phyloP scores from a whole-genome alignment of 2,113 vertebrate species.

The Thomomys bottae region DNA sequence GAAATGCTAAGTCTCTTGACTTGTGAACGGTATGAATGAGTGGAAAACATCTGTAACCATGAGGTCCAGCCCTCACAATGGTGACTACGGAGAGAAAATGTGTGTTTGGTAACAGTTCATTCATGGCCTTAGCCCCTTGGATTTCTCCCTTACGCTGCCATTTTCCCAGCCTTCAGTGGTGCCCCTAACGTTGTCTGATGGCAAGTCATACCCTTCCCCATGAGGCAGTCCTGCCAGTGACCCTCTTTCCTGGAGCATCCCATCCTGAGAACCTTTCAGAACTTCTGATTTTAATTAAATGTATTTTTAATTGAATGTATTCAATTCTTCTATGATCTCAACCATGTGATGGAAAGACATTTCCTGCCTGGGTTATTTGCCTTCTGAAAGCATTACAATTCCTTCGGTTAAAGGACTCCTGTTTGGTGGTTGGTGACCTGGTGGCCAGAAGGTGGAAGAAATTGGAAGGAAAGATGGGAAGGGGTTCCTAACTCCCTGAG shows the following conservation, averaged over 20 bases:
- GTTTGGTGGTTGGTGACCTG: too few species aligned
- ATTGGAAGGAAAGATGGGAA: rapidly evolving
- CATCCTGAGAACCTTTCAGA: background rate
- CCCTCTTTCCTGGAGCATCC: background rate
- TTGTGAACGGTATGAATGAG: background rate
- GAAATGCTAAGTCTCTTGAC: background rate
- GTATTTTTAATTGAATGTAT: background rate
- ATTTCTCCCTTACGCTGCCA: background rate
- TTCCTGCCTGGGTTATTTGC: background rate
- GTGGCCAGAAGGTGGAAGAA: background rate
- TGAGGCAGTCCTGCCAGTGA: rapidly evolving
- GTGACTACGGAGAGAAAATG: background rate
- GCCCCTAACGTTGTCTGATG: background rate
- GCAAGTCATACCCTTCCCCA: background rate
- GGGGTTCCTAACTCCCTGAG: background rate
- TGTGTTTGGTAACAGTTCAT: background rate
- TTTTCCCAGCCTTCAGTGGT: background rate
- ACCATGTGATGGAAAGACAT: background rate
- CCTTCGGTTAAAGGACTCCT: background rate
- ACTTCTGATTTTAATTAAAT: background rate
- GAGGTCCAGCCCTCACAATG: background rate
- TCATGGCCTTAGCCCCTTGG: background rate
- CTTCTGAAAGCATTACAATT: background rate
- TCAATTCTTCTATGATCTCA: background rate
- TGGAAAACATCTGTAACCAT: background rate